Conservation (phyloP, 2,113 vertebrate genomes). For the Triplophysa tibetana region DNA sequence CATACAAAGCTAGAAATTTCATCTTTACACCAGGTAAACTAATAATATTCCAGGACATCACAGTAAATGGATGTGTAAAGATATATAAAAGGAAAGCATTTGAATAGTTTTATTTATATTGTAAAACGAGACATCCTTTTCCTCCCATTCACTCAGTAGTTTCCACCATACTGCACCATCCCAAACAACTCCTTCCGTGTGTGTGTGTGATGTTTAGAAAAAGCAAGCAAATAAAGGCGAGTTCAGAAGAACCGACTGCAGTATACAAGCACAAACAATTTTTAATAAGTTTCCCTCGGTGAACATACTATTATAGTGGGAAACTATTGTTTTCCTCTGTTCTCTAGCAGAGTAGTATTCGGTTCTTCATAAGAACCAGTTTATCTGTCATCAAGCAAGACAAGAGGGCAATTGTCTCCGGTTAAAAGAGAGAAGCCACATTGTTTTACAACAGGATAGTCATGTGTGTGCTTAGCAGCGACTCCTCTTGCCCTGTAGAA, state of each 20-base stretch:
- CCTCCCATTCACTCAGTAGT: not conserved
- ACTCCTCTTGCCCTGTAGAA: slow-evolving; percentile 62
- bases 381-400: slow-evolving; percentile 65
- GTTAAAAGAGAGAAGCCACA: slow-evolving; percentile 54
- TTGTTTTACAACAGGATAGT: slow-evolving; percentile 68
- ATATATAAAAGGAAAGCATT: not conserved
- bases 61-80: no score
- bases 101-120: not conserved
- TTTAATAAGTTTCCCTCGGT: slow-evolving; percentile 7
- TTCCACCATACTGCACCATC: not conserved
- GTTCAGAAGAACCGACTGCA: not conserved
- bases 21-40: no score
- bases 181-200: slow-evolving; percentile 6
- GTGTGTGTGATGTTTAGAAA: not conserved
- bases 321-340: not conserved
- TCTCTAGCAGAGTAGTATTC: not conserved
- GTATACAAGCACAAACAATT: not conserved
- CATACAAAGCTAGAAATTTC: no score
- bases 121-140: not conserved
- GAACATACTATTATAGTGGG: not conserved
- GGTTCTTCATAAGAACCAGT: slow-evolving; percentile 54
- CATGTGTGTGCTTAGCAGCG: slow-evolving; percentile 52
- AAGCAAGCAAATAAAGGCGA: slow-evolving; percentile 21
- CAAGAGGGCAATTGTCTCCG: slow-evolving; percentile 68
- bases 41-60: no score